A percentile compares a stretch with the other conserved stretches of the same genome.
Evolutionary conservation across 2,797 vertebrate species (phyloP).

Genomic region (Gymnocypris eckloni): DNA sequence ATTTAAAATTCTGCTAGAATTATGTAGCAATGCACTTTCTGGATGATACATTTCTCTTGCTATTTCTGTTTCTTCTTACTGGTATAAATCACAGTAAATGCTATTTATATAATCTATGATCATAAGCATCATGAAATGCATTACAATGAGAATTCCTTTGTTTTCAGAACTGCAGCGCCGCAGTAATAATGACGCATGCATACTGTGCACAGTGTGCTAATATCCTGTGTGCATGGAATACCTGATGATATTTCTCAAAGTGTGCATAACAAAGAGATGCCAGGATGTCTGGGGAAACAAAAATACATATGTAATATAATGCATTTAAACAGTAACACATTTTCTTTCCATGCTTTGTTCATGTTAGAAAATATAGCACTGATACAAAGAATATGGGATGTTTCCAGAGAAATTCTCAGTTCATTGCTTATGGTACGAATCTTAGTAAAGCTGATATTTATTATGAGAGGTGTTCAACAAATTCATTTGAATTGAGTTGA

Average conservation of each 20-base stretch:
- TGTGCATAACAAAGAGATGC: not conserved
- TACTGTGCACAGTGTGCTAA: not conserved
- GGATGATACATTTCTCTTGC: not conserved
- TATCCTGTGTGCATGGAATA: not conserved
- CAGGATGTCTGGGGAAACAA: not conserved
- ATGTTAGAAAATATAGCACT: not conserved
- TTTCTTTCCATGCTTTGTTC: not conserved
- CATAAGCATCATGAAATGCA: not conserved
- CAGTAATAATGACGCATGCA: not conserved
- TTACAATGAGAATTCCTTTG: not conserved
- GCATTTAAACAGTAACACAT: not conserved
- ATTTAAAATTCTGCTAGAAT: not conserved
- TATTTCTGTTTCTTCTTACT: not conserved
- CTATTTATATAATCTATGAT: not conserved
- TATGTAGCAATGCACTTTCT: not conserved
- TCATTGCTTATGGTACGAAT: not conserved
- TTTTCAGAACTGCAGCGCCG: not conserved
- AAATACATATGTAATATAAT: not conserved
- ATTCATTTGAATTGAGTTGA: not conserved
- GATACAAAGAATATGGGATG: too few relatives aligned
- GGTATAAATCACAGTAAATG: conserved; percentile 1
- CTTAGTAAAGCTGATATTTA: not conserved
- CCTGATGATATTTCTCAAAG: not conserved
- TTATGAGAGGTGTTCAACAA: not conserved
- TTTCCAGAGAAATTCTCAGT: not conserved